A percentile compares a stretch with the other conserved stretches of the same genome.
Evolutionary conservation across 1,140 invertebrate genomes (phyloP).

Genomic region (Brachionus rotundiformis): DNA sequence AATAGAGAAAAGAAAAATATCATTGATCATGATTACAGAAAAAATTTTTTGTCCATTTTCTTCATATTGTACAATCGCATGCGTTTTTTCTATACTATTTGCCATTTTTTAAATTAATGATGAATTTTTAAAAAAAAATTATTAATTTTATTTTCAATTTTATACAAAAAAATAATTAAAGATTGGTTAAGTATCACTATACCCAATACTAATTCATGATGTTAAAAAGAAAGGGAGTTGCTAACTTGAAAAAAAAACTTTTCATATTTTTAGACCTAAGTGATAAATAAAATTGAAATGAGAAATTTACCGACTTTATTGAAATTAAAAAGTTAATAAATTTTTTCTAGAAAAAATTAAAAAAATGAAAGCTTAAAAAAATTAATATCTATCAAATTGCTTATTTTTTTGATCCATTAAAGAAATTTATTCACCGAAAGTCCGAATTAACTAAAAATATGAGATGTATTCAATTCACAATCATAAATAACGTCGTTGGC

Average conservation of each 20-base stretch:
- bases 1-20: background rate
- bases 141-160: background rate
- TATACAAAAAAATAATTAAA: background rate
- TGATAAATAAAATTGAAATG: background rate
- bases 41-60: background rate
- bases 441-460: background rate
- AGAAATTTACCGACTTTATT: background rate
- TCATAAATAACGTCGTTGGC: background rate
- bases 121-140: background rate
- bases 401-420: background rate
- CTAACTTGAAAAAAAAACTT: slow-evolving; percentile 1
- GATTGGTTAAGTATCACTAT: background rate
- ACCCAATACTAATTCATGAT: background rate
- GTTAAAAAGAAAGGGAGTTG: background rate
- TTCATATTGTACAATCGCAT: background rate
- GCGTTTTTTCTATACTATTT: background rate
- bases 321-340: background rate
- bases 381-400: background rate
- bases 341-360: background rate
- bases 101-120: background rate
- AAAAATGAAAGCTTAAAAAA: background rate
- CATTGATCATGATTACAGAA: background rate
- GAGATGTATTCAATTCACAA: background rate
- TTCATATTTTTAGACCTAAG: background rate
- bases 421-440: background rate